Evolutionary conservation across 2,797 vertebrate species (phyloP), one percentile per base, ranked within the genome.

Genomic region (Scarus forsteni): DNA sequence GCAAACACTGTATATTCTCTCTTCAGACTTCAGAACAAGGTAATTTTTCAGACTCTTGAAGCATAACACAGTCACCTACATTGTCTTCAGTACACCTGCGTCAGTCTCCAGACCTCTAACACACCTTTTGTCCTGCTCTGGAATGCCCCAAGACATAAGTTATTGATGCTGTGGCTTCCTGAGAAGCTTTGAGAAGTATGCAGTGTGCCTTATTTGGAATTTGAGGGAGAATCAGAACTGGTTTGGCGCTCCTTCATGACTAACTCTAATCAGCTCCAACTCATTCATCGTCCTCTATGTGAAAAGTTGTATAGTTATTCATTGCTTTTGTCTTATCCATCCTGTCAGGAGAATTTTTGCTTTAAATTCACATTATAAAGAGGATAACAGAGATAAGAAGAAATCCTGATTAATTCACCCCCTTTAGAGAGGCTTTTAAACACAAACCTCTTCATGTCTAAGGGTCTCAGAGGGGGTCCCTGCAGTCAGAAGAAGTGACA

Each of bases 101-200:
- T 51, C 66, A 57, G 8, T 34, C 53, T 73, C 51, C 12, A 40
- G 53, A 60, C 12, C 52, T 60, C 51, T 57, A 39, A 10, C 60
- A 19, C 40, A 39, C 13, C 48, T 34, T 12, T 73, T 76, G 73
- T 84, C 68, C 12, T 64, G 38, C 15, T 2, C 0, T 35, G 73
- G 70, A 86, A 85, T 79, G 67, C 59, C 7, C 48, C 43, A 8
- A 18, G 27, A 70, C 58, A 16, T 0, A 8, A 44, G 27, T 88
- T 73, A 84, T 77, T 79, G 70, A 44, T 80, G 65, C 66, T 77
- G 79, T 78, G 57, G 11, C 57, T 51, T 12, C 0, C 35, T 44
- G 12, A 61, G 58, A 65, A 7, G 58, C 69, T 52, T 60, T 75
- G 75, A 78, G 73, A 88, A 83, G 73, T 64, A 88, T 81, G 80